These are phyloP conservation scores for Nesogale talazaci DNA, from an alignment of 2,113 vertebrate species.

Conservation along the genomic window DNA sequence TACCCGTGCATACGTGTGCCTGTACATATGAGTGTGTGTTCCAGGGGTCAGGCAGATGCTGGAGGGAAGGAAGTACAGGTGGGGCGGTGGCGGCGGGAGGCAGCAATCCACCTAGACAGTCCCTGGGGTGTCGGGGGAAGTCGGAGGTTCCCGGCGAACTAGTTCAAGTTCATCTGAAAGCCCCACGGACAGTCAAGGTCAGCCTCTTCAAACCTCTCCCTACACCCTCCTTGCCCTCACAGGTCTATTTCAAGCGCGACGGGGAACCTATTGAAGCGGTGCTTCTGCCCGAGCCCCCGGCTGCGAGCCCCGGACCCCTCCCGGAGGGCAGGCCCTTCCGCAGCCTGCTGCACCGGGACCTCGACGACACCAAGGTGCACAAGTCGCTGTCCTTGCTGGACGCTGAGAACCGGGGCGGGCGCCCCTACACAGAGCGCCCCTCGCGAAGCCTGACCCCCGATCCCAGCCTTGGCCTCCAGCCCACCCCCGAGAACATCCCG, in stretches of 20 bases:
- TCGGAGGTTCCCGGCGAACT: not conserved
- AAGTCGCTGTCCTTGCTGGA: slow-evolving; percentile 90
- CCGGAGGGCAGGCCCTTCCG: slow-evolving; percentile 82
- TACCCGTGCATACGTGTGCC: too few relatives aligned
- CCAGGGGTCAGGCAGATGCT: not conserved
- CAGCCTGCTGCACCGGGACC: slow-evolving; percentile 88
- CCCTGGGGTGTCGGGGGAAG: too few relatives aligned
- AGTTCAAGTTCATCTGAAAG: not conserved
- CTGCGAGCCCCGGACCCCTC: slow-evolving; percentile 64
- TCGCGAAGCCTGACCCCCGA: slow-evolving; percentile 81
- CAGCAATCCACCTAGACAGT: too few relatives aligned
- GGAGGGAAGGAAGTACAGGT: not conserved
- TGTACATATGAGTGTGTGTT: too few relatives aligned
- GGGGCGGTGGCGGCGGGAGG: too few relatives aligned
- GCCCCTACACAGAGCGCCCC: slow-evolving; percentile 87
- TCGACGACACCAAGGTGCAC: slow-evolving; percentile 93
- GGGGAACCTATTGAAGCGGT: slow-evolving; percentile 93
- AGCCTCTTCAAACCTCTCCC: fast-evolving
- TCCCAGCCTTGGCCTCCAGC: slow-evolving; percentile 80
- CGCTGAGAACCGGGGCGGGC: slow-evolving; percentile 75
- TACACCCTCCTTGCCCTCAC: not conserved
- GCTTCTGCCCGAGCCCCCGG: slow-evolving; percentile 87
- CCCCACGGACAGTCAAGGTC: not conserved
- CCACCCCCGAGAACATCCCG: slow-evolving; percentile 90
- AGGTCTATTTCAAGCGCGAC: slow-evolving; percentile 96